Conservation (phyloP, 2,888 invertebrate species). For the Sphecodes monilicornis region DNA sequence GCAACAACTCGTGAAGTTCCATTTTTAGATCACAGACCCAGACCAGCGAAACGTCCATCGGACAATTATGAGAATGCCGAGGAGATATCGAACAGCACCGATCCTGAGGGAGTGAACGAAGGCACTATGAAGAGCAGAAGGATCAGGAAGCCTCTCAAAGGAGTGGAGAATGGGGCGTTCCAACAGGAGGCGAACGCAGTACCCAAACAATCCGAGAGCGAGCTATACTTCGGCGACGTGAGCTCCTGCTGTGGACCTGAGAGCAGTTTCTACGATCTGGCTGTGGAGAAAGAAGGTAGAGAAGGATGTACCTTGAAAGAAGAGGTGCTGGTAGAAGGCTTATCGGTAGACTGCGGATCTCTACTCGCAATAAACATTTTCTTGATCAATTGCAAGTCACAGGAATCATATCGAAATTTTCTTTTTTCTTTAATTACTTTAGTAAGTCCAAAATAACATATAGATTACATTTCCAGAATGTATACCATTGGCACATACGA, state of each 20-base stretch:
- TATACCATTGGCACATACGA: too few species aligned
- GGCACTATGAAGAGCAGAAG: constrained; percentile 82
- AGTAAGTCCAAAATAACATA: too few species aligned
- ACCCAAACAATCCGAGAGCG: constrained; percentile 89
- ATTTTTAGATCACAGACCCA: constrained; percentile 69
- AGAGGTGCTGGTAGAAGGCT: not conserved
- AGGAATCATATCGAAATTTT: too few species aligned
- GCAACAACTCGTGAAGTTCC: not conserved
- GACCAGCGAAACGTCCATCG: constrained; percentile 76
- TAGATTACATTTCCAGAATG: too few species aligned
- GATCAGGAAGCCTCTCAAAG: constrained; percentile 86
- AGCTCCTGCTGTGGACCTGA: constrained; percentile 91
- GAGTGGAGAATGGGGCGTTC: constrained; percentile 91
- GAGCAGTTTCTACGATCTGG: constrained; percentile 87
- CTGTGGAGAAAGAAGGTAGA: constrained; percentile 85
- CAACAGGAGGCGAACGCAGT: constrained; percentile 89
- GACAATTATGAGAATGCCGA: constrained; percentile 83
- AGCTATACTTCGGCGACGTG: constrained; percentile 94
- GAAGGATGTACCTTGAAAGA: not conserved
- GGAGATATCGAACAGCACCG: constrained; percentile 78
- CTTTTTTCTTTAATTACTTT: too few species aligned
- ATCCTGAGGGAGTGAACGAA: constrained; percentile 78
- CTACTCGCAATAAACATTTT: too few species aligned
- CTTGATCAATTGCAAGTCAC: too few species aligned
- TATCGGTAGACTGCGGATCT: not conserved